Evolutionary conservation across 2,797 vertebrate species (phyloP), one percentile per base, ranked within the genome.

Genomic region (Pampus argenteus): DNA sequence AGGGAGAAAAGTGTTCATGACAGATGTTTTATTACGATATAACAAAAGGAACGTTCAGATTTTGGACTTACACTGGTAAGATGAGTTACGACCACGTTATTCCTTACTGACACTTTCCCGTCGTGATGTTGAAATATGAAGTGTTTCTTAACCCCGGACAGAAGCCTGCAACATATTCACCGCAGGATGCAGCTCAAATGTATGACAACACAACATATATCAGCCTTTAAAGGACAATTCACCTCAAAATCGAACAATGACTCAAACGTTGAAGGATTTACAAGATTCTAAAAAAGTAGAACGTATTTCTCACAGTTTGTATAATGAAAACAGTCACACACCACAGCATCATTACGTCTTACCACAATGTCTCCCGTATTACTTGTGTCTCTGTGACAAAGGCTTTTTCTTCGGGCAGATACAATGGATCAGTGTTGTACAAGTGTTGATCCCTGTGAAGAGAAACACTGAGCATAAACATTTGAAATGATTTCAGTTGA

Each of bases 331-430:
- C 18, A 70, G 60, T 74, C 63, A 68, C 26, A 47, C 36, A 45
- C 14, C 9, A 44, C 6, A 48, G 62, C 60, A 55, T 71, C 38
- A 14, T 29, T 4, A 22, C 45, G 40, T 84, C 96, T 95, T 92
- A 99, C 98, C 98, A 99, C 56, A 99, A 83, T 0, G 96, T 98
- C 91, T 99, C 98, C 57, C 98, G 93, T 86, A 99, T 97, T 66
- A 98, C 96, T 91, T 99, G 98, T 1, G 96, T 96, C 92, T 99
- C 98, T 0, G 97, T 97, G 78, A 99, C 96, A 76, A 97, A 92
- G 14, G 94, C 94, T 85, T 95, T 97, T 76, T 99, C 97, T 82
- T 98, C 97, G 0, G 96, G 96, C 72, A 98, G 89, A 51, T 97
- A 98, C 20, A 99, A 87, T 1, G 97, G 96, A 76, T 99, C 96